Evolutionary conservation across 2,113 vertebrate species (phyloP).

Genomic region (Elaphurus davidianus): DNA sequence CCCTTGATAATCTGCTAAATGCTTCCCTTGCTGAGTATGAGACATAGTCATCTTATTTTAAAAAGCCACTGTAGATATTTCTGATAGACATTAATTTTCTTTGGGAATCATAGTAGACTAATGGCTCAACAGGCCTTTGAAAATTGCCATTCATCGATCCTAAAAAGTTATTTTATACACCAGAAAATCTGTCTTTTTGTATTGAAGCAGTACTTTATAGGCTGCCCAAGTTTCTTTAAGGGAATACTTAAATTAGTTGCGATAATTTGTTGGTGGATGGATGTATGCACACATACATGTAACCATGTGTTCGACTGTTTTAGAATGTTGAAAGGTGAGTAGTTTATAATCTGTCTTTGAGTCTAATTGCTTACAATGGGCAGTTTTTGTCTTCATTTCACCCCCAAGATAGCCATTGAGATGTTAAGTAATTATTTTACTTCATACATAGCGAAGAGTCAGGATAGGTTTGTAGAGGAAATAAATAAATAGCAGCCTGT

Average conservation of each 20-base stretch:
- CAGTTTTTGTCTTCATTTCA: neutral
- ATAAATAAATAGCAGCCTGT: neutral
- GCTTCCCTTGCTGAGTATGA: neutral
- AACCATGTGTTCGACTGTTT: neutral
- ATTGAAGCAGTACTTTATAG: neutral
- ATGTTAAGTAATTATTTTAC: neutral
- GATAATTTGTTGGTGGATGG: neutral
- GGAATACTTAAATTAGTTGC: neutral
- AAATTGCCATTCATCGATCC: neutral
- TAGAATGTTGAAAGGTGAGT: neutral
- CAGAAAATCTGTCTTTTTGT: neutral
- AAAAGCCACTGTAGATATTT: neutral
- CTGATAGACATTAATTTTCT: neutral
- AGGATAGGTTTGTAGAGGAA: neutral
- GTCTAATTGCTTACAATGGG: neutral
- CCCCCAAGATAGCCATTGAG: neutral
- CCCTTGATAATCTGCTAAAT: neutral
- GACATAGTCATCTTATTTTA: neutral
- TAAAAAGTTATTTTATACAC: neutral
- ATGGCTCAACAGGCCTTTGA: neutral
- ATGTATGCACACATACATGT: neutral
- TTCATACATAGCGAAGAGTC: neutral
- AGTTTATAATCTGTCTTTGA: neutral
- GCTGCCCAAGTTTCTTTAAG: fast-evolving
- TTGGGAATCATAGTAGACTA: neutral